Percentiles rank a stretch among this genome's conserved stretches.
Conservation (phyloP, 2,888 invertebrate genomes). For the Drosophila tanythrix region DNA sequence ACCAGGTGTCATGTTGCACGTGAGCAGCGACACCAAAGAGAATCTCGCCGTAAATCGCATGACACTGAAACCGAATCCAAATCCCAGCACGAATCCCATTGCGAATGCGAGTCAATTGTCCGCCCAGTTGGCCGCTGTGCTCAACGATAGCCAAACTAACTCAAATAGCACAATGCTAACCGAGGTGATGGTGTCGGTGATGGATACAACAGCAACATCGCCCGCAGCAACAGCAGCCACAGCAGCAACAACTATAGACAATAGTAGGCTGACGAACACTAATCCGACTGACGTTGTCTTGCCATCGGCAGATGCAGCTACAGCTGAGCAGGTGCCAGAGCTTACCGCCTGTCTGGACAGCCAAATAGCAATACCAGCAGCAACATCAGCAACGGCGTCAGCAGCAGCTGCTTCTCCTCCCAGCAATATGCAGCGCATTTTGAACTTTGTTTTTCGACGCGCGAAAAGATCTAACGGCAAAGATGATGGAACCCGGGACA, state of each 20-base stretch:
- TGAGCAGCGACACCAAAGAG: slow-evolving; percentile 90
- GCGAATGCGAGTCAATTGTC: slow-evolving; percentile 59
- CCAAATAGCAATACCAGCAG: slow-evolving; percentile 17
- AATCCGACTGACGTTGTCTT: slow-evolving; percentile 53
- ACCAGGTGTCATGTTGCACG: slow-evolving; percentile 94
- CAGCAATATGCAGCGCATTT: slow-evolving; percentile 58
- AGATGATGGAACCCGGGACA: slow-evolving; percentile 78
- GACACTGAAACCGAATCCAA: slow-evolving; percentile 72
- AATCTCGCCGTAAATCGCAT: slow-evolving; percentile 87
- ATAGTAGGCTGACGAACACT: slow-evolving; percentile 28
- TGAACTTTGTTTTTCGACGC: slow-evolving; percentile 74
- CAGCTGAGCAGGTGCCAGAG: slow-evolving; percentile 25
- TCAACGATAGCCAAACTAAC: slow-evolving; percentile 64
- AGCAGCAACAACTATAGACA: slow-evolving; percentile 13
- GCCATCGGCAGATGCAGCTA: slow-evolving; percentile 59
- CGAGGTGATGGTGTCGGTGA: slow-evolving; percentile 54
- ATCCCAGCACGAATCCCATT: slow-evolving; percentile 24
- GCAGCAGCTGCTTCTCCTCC: slow-evolving; percentile 1
- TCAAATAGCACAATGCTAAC: slow-evolving; percentile 68
- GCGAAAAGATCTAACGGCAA: slow-evolving; percentile 44
- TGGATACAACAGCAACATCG: slow-evolving; percentile 21
- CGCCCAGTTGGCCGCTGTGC: slow-evolving; percentile 64
- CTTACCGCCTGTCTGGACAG: slow-evolving; percentile 33
- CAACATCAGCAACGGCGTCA: slow-evolving; percentile 10
- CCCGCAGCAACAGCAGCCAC: slow-evolving; percentile 5